Base-by-base conservation (phyloP, 1,140 invertebrate genomes). In the Anadara kagoshimensis region DNA sequence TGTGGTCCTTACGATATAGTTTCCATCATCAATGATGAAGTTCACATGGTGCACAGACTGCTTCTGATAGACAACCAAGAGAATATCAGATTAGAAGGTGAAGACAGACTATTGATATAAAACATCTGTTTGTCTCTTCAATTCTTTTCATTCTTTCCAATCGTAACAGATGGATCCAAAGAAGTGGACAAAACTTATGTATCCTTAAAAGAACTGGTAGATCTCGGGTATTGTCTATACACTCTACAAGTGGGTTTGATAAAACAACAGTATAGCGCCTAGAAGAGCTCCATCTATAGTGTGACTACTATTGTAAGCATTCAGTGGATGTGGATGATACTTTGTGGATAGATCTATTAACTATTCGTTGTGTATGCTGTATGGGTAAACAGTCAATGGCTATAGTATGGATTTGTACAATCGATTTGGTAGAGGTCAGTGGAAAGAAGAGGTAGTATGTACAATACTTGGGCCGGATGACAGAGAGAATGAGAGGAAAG, bases 311-410 rank as follows among this genome's bases (percentile, higher is more conserved):
- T 29, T n/a, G 22, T n/a, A 63, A 56, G 1, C 49, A 56, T 16
- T 14, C 26, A 49, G 26, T 56, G 11, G 41, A 43, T 44, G 69
- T 71, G 16, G 36, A 64, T 44, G 53, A 64, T 11, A 71, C 69
- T n/a, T 20, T 71, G 14, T 71, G 69, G 69, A 57, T 71, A 18
- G 69, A 71, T 51, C 36, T 62, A 18, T 41, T 63, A 20, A 71
- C 61, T n/a, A 41, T 71, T 14, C 47, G 69, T 16, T 71, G 69
- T 45, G 56, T 64, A 14, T 71, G 69, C 36, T 64, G 69, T 57
- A 56, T 71, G 36, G 53, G 61, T n/a, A 12, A n/a, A 53, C 24
- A n/a, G n/a, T 53, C 45, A 22, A 51, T n/a, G 47, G 49, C 14
- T 16, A 43, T 7, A 36, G 53, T 8, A 54, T 54, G 43, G 26